A percentile compares a stretch with the other conserved stretches of the same genome.
Conservation (phyloP, 2,113 vertebrate species). For the Clinocottus analis region DNA sequence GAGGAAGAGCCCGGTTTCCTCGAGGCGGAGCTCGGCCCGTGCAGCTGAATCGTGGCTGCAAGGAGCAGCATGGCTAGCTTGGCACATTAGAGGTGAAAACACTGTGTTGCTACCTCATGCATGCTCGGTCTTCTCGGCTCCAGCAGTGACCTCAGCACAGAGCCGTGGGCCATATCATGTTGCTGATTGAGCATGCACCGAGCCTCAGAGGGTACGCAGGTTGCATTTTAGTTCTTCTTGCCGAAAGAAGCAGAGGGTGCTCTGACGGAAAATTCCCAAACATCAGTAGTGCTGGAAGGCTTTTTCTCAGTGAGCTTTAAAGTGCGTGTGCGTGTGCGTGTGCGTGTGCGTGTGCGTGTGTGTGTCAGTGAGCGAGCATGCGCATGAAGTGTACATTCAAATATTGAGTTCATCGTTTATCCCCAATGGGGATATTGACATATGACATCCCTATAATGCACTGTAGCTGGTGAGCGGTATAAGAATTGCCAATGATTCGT, state of each 20-base stretch:
- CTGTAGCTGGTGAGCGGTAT: slow-evolving; percentile 39
- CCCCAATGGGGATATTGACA: slow-evolving; percentile 61
- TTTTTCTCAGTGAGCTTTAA: slow-evolving; percentile 52
- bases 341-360: neutral
- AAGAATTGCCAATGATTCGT: slow-evolving; percentile 61
- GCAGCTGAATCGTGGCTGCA: slow-evolving; percentile 30
- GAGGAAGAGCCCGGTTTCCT: slow-evolving; percentile 40
- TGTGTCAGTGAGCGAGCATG: neutral
- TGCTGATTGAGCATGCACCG: slow-evolving; percentile 72
- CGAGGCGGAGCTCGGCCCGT: slow-evolving; percentile 26
- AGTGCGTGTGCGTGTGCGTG: neutral
- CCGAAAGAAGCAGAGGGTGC: slow-evolving; percentile 49
- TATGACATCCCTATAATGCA: slow-evolving; percentile 34
- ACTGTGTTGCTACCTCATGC: slow-evolving; percentile 64
- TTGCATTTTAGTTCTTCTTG: slow-evolving; percentile 63
- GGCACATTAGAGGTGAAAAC: slow-evolving; percentile 49
- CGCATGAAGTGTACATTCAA: slow-evolving; percentile 1
- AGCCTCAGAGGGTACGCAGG: slow-evolving; percentile 65
- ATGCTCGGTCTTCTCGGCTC: slow-evolving; percentile 61
- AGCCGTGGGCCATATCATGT: slow-evolving; percentile 69
- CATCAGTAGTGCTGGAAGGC: slow-evolving; percentile 60
- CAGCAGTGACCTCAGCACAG: slow-evolving; percentile 67
- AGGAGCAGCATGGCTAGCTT: slow-evolving; percentile 45
- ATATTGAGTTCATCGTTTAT: slow-evolving; percentile 47
- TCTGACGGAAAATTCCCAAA: slow-evolving; percentile 62